phyloP scores from a whole-genome alignment of 2,113 vertebrate species.

The Patagioenas fasciata region DNA sequence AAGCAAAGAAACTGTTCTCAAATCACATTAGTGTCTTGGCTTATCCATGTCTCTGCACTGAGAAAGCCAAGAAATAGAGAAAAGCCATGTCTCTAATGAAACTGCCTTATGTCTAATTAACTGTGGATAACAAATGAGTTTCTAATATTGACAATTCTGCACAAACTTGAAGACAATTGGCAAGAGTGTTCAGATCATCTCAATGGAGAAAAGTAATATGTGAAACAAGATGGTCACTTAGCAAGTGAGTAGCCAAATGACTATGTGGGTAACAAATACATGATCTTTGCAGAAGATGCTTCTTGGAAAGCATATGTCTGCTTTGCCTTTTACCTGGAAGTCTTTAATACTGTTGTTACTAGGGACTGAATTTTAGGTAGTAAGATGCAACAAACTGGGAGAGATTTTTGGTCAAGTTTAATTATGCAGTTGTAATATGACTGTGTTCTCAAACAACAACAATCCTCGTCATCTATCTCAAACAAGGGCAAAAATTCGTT shows the following conservation, averaged over 20 bases:
- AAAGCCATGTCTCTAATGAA: not conserved
- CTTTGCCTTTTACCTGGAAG: not conserved
- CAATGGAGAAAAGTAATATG: not conserved
- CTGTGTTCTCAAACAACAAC: not conserved
- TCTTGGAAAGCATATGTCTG: not conserved
- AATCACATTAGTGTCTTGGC: not conserved
- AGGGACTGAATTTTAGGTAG: not conserved
- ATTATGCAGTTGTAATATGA: not conserved
- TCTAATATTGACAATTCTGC: conserved; percentile 22
- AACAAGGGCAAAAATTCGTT: not conserved
- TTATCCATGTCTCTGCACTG: not conserved
- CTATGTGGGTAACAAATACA: not conserved
- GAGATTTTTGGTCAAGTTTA: not conserved
- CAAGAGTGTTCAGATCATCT: not conserved
- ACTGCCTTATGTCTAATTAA: conserved; percentile 38
- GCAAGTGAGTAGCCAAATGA: not conserved
- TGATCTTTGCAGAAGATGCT: not conserved
- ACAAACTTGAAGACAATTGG: not conserved
- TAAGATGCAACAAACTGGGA: not conserved
- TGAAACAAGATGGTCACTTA: not conserved
- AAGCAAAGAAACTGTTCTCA: not conserved
- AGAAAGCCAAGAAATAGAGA: conserved; percentile 1
- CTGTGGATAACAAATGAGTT: not conserved
- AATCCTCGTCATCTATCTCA: not conserved
- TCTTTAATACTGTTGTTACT: not conserved